These are phyloP conservation scores for Kryptopterus vitreolus DNA, from an alignment of 2,797 vertebrate genomes.

Conservation along the genomic window DNA sequence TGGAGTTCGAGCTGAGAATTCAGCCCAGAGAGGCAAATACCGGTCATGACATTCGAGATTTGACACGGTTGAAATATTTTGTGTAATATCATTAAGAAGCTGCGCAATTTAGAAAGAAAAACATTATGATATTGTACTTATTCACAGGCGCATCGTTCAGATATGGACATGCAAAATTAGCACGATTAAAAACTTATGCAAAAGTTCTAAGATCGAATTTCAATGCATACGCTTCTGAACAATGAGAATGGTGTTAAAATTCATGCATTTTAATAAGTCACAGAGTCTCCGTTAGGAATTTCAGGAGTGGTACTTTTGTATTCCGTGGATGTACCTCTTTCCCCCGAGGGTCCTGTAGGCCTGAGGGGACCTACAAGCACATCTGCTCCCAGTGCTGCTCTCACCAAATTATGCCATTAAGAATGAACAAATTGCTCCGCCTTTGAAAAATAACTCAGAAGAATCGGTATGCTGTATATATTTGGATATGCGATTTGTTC, in stretches of 20 bases:
- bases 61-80: no score
- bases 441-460: constrained; percentile 2
- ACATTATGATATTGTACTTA: no score
- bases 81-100: no score
- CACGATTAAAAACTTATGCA: no score
- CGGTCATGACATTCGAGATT: no score
- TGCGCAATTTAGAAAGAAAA: no score
- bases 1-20: no score
- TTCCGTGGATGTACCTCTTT: background rate
- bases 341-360: constrained; percentile 35
- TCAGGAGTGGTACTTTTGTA: background rate
- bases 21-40: no score
- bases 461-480: constrained; percentile 2
- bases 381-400: constrained; percentile 24
- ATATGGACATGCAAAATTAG: no score
- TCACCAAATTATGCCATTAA: constrained; percentile 3
- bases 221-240: background rate
- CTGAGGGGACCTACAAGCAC: constrained; percentile 14
- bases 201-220: background rate
- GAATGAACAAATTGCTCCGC: background rate
- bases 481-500: background rate
- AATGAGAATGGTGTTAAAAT: background rate
- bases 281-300: background rate
- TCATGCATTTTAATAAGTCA: background rate
- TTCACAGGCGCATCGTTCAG: no score